Base-by-base conservation (phyloP, 2,888 invertebrate species). In the Caenorhabditis doughertyi region DNA sequence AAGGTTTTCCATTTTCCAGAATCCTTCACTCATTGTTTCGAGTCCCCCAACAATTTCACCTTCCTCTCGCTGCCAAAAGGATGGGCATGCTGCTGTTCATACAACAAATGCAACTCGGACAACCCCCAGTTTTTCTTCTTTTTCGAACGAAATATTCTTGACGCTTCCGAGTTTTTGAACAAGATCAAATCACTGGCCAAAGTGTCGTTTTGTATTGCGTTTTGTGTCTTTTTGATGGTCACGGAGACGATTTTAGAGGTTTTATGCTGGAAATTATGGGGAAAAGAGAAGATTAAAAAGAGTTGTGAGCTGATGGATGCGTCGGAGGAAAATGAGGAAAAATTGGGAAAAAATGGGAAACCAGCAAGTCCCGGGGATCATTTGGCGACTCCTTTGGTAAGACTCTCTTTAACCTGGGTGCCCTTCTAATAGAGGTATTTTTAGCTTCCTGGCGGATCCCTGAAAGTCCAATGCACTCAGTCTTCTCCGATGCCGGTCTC, bases 41-140 rank as follows among this genome's bases (percentile, higher is more conserved):
- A 16, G 23, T 71, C 71, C 7, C 49, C 79, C 2, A 71, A 79
- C 39, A 13, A 44, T 11, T 71, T 71, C 55, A 18, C 42, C 0
- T 79, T 70, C 16, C 64, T 79, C 0, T 21, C 25, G 3, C 21
- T 71, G 0, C 18, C 21, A 2, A 11, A 44, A 16, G 79, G 79
- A 8, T 71, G 55, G 35, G 47, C 47, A 3, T 79, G 79, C 9
- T 79, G 79, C 29, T 79, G 79, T 39, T 64, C 71, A 25, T 39
- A 4, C 18, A 8, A 64, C 27, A 65, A 71, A 4, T 79, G 79
- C 71, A 79, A 79, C 29, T 11, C 16, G 39, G 9, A 29, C 18
- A 79, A 62, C 7, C 79, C 79, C 5, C 23, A 11, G 3, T 71
- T 79, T 27, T 70, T 71, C 9, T 35, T 68, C 44, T 60, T 47